phyloP scores from a whole-genome alignment of 2,113 vertebrate species.

The Siphamia tubifer region DNA sequence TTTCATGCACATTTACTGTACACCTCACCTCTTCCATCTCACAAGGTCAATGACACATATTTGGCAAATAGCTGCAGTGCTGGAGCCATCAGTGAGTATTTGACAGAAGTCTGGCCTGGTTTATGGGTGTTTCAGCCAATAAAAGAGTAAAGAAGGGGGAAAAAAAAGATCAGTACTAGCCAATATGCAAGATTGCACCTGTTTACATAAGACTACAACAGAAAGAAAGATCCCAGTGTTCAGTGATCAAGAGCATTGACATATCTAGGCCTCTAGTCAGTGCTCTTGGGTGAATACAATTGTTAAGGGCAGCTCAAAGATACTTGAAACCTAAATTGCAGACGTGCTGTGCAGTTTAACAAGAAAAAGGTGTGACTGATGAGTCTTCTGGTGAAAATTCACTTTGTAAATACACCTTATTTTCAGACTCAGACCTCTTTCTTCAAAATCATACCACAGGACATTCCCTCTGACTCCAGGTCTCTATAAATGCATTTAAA shows the following conservation, averaged over 20 bases:
- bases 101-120: background rate
- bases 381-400: background rate
- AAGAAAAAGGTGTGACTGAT: background rate
- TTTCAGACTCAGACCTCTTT: background rate
- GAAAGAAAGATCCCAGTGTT: background rate
- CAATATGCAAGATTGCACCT: background rate
- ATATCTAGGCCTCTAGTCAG: background rate
- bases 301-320: background rate
- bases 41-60: background rate
- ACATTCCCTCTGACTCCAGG: background rate
- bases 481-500: background rate
- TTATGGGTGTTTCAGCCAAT: background rate
- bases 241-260: background rate
- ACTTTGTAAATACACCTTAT: background rate
- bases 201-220: background rate
- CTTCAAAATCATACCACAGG: background rate
- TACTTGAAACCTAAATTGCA: background rate
- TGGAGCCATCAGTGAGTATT: background rate
- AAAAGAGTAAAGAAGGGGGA: background rate
- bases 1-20: background rate
- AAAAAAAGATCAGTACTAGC: background rate
- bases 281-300: background rate
- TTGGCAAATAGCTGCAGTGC: background rate
- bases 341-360: background rate
- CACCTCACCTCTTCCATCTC: background rate